Percentiles rank a stretch among this genome's conserved stretches.
Evolutionary conservation across 2,113 vertebrate species (phyloP).

Genomic region (Sterna hirundo): DNA sequence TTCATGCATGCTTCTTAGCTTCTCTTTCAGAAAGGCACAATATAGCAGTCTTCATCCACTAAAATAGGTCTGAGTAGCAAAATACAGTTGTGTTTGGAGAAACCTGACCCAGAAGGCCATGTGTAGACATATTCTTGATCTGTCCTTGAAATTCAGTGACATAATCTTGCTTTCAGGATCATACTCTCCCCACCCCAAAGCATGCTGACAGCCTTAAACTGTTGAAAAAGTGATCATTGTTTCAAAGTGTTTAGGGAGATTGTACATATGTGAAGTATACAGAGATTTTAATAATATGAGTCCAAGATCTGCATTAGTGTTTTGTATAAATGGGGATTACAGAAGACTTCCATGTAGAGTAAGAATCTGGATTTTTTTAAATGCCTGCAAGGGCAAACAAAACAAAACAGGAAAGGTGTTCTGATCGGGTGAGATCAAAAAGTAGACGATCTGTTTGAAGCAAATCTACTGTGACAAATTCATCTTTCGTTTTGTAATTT

Average conservation of each 20-base stretch:
- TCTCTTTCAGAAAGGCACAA: background rate
- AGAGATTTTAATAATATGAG: background rate
- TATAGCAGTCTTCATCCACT: background rate
- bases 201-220: slow-evolving; percentile 48
- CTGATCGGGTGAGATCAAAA: background rate
- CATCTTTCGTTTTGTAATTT: background rate
- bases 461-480: background rate
- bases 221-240: background rate
- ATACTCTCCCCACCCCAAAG: background rate
- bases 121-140: background rate
- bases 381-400: background rate
- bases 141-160: background rate
- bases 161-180: background rate
- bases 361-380: background rate
- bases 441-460: background rate
- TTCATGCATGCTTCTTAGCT: background rate
- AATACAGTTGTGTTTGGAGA: background rate
- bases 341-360: background rate
- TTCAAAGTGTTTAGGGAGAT: background rate
- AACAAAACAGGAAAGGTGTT: background rate
- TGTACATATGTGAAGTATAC: background rate
- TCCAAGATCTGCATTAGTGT: background rate
- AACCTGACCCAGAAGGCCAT: background rate
- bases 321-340: background rate
- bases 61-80: background rate